phyloP scores from a whole-genome alignment of 1,140 invertebrate species.

The Aphelenchoides besseyi region DNA sequence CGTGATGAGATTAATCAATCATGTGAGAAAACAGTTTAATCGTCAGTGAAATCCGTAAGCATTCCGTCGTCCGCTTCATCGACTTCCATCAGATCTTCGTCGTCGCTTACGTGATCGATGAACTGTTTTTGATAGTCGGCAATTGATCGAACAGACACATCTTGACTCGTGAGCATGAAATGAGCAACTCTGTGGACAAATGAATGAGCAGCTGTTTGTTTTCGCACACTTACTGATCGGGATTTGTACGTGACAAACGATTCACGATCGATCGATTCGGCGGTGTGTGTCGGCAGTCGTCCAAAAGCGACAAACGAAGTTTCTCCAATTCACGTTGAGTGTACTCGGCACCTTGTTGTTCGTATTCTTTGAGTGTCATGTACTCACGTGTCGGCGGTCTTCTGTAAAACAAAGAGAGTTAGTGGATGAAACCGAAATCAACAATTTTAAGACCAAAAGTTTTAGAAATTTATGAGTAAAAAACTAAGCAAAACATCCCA shows the following conservation, averaged over 20 bases:
- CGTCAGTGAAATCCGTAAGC: too few species aligned
- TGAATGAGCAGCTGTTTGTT: neutral
- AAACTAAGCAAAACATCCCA: too few species aligned
- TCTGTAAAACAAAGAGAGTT: neutral
- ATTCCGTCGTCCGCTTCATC: neutral
- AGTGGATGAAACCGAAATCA: too few species aligned
- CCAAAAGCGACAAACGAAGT: neutral
- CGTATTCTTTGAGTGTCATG: neutral
- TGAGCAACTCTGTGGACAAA: neutral
- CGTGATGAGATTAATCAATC: too few species aligned
- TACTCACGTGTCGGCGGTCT: neutral
- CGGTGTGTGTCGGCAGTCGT: neutral
- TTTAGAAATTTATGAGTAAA: neutral
- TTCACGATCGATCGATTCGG: neutral
- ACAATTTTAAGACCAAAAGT: too few species aligned
- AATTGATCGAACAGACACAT: neutral
- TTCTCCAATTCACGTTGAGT: neutral
- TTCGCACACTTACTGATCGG: neutral
- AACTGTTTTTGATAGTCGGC: neutral
- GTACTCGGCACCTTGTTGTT: slow-evolving; percentile 1
- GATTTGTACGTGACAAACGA: neutral
- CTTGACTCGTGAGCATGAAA: neutral
- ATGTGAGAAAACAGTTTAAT: too few species aligned
- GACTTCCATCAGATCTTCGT: neutral
- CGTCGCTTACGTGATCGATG: neutral